Conservation (phyloP, 2,113 vertebrate genomes). For the Burhinus oedicnemus region DNA sequence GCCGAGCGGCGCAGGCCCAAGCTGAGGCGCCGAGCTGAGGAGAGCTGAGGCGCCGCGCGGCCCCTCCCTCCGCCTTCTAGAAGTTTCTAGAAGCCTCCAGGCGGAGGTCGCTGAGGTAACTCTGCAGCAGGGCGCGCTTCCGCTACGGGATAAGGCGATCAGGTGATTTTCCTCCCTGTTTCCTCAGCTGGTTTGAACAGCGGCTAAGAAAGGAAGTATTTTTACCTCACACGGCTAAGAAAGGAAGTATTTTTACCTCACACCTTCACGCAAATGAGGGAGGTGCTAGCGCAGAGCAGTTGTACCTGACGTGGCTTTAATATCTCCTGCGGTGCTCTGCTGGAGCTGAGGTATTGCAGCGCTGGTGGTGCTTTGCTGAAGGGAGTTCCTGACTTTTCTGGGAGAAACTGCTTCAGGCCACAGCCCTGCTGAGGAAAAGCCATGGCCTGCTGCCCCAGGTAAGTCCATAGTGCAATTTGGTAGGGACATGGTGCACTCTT, state of each 20-base stretch:
- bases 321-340: fast-evolving
- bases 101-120: fast-evolving
- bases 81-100: not conserved
- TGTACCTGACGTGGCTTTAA: fast-evolving
- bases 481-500: fast-evolving
- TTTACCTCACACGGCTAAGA: fast-evolving
- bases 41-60: no score
- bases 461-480: fast-evolving
- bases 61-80: fast-evolving
- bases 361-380: fast-evolving
- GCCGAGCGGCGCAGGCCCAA: no score
- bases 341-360: fast-evolving
- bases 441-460: fast-evolving
- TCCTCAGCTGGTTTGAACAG: fast-evolving
- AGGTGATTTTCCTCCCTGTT: fast-evolving
- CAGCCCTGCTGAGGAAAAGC: fast-evolving
- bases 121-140: fast-evolving
- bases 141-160: fast-evolving
- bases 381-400: fast-evolving
- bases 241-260: fast-evolving
- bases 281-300: fast-evolving
- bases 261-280: fast-evolving
- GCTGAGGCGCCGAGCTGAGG: not conserved
- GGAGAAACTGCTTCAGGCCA: not conserved
- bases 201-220: fast-evolving